These are phyloP conservation scores for Lethenteron camtschaticum DNA, from an alignment of 2,113 vertebrate species.

Conservation along the genomic window DNA sequence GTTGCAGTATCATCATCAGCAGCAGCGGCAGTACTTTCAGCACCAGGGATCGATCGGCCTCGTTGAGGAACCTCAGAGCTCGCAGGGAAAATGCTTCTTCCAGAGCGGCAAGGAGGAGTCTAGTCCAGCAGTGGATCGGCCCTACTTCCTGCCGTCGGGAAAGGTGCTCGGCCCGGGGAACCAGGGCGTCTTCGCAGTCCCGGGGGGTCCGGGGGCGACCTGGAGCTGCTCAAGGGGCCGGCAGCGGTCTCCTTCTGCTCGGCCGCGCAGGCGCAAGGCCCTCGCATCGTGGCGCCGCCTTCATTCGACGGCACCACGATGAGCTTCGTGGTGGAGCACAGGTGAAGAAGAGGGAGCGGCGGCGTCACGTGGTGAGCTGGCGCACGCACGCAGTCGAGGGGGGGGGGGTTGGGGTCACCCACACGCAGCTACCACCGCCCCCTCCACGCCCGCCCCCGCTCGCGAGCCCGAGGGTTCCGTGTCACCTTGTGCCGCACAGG, in stretches of 20 bases:
- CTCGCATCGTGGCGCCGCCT: conserved; percentile 58
- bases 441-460: too few relatives aligned
- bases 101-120: too few relatives aligned
- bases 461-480: too few relatives aligned
- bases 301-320: conserved; percentile 89
- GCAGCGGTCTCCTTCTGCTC: conserved; percentile 32
- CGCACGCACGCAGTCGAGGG: too few relatives aligned
- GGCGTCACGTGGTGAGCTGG: too few relatives aligned
- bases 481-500: too few relatives aligned
- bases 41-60: conserved; percentile 1
- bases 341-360: conserved; percentile 27
- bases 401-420: too few relatives aligned
- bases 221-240: conserved; percentile 22
- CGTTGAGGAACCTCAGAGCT: too few relatives aligned
- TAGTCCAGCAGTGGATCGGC: not conserved
- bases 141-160: conserved; percentile 4
- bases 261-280: conserved; percentile 34
- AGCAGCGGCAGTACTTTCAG: not conserved
- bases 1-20: too few relatives aligned
- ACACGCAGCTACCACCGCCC: too few relatives aligned
- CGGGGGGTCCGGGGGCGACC: conserved; percentile 38
- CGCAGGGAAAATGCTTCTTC: too few relatives aligned
- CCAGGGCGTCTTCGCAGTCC: conserved; percentile 20
- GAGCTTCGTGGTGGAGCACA: conserved; percentile 89
- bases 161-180: not conserved